A percentile compares a stretch with the other conserved stretches of the same genome.
Conservation (phyloP, 2,888 invertebrate genomes). For the Ceriagrion tenellum region DNA sequence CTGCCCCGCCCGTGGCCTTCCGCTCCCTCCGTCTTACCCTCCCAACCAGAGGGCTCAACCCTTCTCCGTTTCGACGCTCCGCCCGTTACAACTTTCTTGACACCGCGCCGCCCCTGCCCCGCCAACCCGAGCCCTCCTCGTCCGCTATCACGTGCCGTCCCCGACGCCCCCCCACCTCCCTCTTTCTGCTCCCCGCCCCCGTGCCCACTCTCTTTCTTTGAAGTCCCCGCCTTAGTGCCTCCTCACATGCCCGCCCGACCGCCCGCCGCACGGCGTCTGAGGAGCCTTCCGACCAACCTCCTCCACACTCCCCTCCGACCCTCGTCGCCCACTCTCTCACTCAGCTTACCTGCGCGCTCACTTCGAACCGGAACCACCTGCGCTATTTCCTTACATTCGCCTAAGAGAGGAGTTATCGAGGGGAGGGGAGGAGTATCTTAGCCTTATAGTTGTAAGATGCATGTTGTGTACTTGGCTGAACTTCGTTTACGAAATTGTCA, state of each 20-base stretch:
- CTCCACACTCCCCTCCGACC: background rate
- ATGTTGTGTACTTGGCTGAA: no score
- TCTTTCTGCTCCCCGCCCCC: background rate
- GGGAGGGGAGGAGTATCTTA: no score
- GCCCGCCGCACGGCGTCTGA: background rate
- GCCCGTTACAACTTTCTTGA: background rate
- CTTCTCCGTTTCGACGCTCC: no score
- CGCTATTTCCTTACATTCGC: no score
- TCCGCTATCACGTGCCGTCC: conserved; percentile 29
- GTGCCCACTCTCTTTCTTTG: background rate
- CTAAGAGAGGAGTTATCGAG: no score
- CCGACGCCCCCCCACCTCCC: background rate
- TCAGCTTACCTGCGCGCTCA: background rate
- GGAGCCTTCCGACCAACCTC: background rate
- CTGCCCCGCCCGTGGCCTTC: background rate
- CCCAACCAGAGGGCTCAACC: no score
- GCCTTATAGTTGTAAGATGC: no score
- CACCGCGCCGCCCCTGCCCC: conserved; percentile 13
- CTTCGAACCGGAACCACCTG: no score
- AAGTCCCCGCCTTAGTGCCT: background rate
- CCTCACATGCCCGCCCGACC: background rate
- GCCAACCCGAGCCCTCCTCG: conserved; percentile 11
- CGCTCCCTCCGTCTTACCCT: no score
- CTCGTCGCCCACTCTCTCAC: background rate
- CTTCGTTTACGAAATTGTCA: no score